phyloP scores from a whole-genome alignment of 2,797 vertebrate species.

The Otolemur crassicaudatus region DNA sequence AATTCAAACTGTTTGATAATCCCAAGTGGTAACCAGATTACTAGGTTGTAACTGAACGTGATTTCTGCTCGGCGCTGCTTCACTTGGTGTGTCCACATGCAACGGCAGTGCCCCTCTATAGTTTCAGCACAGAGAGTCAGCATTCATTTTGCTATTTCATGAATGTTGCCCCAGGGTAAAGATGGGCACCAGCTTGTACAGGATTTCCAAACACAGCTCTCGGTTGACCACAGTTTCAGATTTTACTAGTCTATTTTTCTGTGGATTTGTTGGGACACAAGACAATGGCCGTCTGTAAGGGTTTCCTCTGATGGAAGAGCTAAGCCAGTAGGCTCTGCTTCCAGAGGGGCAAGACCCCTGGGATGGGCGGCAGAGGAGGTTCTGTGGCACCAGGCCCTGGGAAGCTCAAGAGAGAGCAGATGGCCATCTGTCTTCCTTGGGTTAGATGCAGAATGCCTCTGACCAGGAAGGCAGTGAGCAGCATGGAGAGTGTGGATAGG shows the following conservation, averaged over 20 bases:
- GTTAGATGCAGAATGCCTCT: neutral
- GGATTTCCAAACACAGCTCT: neutral
- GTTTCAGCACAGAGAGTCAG: neutral
- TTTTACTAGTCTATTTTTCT: neutral
- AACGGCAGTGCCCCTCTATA: neutral
- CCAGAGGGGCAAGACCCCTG: neutral
- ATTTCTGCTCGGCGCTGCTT: neutral
- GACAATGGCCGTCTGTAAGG: neutral
- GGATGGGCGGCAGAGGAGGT: neutral
- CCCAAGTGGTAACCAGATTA: neutral
- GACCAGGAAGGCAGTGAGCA: neutral
- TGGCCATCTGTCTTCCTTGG: neutral
- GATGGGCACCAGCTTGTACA: neutral
- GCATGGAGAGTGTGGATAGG: neutral
- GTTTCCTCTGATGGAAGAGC: neutral
- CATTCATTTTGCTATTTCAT: neutral
- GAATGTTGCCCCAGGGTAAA: neutral
- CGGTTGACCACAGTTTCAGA: too few species aligned
- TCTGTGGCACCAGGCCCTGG: neutral
- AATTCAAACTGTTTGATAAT: neutral
- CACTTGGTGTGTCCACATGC: accelerated
- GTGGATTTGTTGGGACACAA: neutral
- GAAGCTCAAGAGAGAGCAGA: neutral
- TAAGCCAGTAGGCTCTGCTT: neutral
- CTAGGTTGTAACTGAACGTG: accelerated